Evolutionary conservation across 2,113 vertebrate genomes (phyloP), one percentile per base, ranked within the genome.

Genomic region (Meriones unguiculatus): DNA sequence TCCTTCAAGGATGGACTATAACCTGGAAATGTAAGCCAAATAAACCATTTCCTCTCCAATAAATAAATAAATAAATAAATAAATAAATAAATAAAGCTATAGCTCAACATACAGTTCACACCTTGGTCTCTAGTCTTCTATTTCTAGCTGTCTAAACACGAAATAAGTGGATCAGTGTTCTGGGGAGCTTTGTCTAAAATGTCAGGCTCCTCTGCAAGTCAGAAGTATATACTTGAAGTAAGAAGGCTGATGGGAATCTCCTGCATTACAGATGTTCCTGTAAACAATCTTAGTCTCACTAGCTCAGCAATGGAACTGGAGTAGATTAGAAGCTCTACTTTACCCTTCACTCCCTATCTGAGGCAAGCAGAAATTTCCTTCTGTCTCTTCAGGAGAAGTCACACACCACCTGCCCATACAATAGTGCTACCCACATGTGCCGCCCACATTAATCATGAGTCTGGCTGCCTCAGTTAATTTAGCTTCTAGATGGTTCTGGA

Each of bases 181-280:
- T 73, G 10, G 73, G 75, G 50, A 86, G 62, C 32, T 87, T 77
- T 72, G 38, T 93, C 32, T 72, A 52, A 59, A 78, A 54, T 93
- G 67, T 93, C 15, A 38, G 35, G 38, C 54, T 73, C 18, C 18
- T 67, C n/a, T 32, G 18, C 5, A 90, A 80, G 13, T 82, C 15
- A 76, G 35, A 82, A 86, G 54, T 59, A 87, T 13, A 28, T n/a
- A 52, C 50, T 70, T 87, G 73, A n/a, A 67, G 52, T 52, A 90
- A 90, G 67, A 94, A 81, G n/a, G 13, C 35, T 81, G 38, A 17
- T 54, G 59, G 69, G 69, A 18, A 3, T 52, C 35, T 41, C 17
- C 59, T 2, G 18, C 38, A 3, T 18, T n/a, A 28, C 11, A 81
- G 22, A 7, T 4, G 1, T 9, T 50, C 46, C 41, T 57, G 0